Conservation (phyloP, 2,113 vertebrate genomes). For the Cervus canadensis region DNA sequence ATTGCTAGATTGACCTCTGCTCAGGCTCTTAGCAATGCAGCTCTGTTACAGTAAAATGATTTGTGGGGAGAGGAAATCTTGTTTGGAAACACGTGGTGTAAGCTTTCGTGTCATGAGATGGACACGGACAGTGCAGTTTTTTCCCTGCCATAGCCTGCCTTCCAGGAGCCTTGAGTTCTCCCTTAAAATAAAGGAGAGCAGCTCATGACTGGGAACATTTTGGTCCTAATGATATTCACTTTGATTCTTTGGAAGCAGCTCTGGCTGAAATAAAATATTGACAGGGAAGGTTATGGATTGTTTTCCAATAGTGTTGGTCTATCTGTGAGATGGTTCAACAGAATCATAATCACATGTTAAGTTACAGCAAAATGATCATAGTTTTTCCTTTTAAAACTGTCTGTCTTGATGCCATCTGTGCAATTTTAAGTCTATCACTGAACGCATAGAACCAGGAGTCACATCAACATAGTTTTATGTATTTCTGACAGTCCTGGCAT, state of each 20-base stretch:
- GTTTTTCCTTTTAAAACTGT: background rate
- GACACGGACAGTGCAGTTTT: accelerated
- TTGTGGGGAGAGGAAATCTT: background rate
- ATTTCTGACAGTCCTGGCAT: background rate
- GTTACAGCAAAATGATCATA: background rate
- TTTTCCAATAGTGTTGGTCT: background rate
- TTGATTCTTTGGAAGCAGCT: background rate
- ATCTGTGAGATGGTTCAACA: background rate
- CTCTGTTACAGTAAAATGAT: background rate
- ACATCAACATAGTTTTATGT: background rate
- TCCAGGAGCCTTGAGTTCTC: background rate
- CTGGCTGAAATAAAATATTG: background rate
- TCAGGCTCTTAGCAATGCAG: background rate
- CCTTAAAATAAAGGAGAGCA: background rate
- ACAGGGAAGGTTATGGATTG: background rate
- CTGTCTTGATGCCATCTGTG: background rate
- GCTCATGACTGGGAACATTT: accelerated
- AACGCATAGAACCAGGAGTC: background rate
- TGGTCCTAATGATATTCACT: background rate
- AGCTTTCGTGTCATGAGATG: background rate
- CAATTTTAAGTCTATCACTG: background rate
- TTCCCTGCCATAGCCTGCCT: background rate
- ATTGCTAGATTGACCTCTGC: background rate
- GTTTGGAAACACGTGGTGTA: accelerated
- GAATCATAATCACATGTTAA: background rate